Base-by-base conservation (phyloP, 2,888 invertebrate species). In the Hemicrepidius hirtus region DNA sequence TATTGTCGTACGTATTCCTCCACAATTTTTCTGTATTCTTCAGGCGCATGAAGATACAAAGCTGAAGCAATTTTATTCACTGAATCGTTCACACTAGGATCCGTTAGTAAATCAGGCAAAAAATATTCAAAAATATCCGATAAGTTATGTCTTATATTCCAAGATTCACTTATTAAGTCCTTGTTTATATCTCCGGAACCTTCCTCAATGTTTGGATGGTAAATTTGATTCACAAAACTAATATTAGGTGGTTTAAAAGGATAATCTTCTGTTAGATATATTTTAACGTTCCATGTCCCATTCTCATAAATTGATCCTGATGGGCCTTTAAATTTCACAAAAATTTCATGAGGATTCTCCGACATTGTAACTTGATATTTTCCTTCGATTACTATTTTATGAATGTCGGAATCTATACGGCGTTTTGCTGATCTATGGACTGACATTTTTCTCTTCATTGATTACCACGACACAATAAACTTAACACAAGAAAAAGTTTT, bases 221-320 rank as follows among this genome's bases (percentile, higher is more conserved):
- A 99, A 77, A 99, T 98, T 87, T 97, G 96, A 89, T 99, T 99
- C 94, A 98, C 98, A 88, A 99, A 99, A 64, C 98, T 99, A 87
- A 99, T 99, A 80, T 98, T 99, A 70, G 99, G 99, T 66, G 99
- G 99, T 89, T 99, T 99, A 90, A 99, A 99, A 40, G 99, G 99
- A 88, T 99, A 99, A 87, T 98, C 98, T 86, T 99, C 99, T 69
- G 99, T 99, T 79, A 99, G 89, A 88, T 99, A 99, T 69, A 99
- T 99, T 76, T 99, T 92, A 37, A 99, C 99, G 85, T 98, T 97
- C 99, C 99, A 99, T 73, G 99, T 96, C 73, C 99, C 99, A 75
- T 98, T 98, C 88, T 99, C 99, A 88, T 99, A 99, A 6, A 98
- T 97, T 74, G 99, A 97, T 87, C 96, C 97, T 83, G 95, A 92